Base-by-base conservation (phyloP, 2,797 vertebrate genomes). In the Sciurus vulgaris region DNA sequence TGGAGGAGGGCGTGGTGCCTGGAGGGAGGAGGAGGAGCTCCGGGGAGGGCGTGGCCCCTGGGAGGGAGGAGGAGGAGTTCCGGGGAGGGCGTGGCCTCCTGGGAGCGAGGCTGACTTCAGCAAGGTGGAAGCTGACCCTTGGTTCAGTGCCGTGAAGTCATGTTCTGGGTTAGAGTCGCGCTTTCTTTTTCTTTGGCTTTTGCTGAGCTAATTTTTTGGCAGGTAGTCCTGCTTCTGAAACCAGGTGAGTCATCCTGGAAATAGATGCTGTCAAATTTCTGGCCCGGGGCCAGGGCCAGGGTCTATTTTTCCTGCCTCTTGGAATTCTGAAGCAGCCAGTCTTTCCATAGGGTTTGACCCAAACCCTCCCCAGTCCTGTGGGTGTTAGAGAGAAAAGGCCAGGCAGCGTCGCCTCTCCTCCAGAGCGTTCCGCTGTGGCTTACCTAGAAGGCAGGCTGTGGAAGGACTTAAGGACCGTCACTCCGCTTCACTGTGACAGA, bases 231-330 rank as follows among this genome's bases (percentile, higher is more conserved):
- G 28, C 54, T 69, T 89, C n/a, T 69, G 18, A 93, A 90, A 82
- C 89, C 86, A 65, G 51, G 56, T 93, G 92, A 89, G 38, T 91
- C 93, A 89, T 47, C 3, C 86, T 94, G 26, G n/a, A 95, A 93
- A 86, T 17, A 70, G 35, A 79, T 18, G 33, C 77, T 94, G 63
- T 30, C 20, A 70, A 59, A 82, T 67, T 89, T 89, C 83, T 76
- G 73, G 28, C 73, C 28, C 11, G 69, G 7, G 61, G 28, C 81
- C 47, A 49, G 70, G n/a, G 91, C 70, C 86, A 15, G 22, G 76
- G 79, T 26, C 30, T 35, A 35, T 69, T 87, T 76, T 38, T 54
- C 13, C 14, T 5, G 7, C 15, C 73, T 65, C 63, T 63, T 92
- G 56, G 49, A 10, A 59, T 79, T 81, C 79, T 22, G 33, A 95